phyloP scores from a whole-genome alignment of 2,797 vertebrate genomes.

The Thamnophis elegans region DNA sequence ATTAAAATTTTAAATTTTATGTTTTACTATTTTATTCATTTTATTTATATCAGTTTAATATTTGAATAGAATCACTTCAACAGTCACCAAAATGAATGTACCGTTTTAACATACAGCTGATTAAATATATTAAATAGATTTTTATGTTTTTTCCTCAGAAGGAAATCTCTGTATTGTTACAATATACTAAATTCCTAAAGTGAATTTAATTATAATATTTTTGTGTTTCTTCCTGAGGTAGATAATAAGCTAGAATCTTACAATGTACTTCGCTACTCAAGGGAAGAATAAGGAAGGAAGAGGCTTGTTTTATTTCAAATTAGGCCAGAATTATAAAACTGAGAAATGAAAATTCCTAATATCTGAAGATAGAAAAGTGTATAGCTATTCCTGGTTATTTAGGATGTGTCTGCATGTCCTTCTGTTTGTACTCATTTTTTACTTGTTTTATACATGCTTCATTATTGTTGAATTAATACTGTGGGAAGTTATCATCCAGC shows the following conservation, averaged over 20 bases:
- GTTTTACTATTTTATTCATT: background rate
- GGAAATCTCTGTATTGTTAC: background rate
- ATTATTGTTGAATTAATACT: background rate
- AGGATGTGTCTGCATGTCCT: background rate
- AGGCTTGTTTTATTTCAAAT: background rate
- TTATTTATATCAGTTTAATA: background rate
- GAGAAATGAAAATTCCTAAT: background rate
- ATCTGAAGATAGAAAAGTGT: background rate
- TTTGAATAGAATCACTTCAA: background rate
- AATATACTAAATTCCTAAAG: background rate
- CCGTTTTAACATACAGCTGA: background rate
- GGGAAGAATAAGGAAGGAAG: background rate
- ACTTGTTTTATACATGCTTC: background rate
- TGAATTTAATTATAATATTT: background rate
- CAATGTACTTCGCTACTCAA: background rate
- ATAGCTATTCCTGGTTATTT: background rate
- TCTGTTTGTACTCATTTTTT: background rate
- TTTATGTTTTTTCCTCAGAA: background rate
- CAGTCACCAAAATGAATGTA: background rate
- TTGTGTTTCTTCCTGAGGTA: background rate
- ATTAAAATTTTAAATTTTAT: background rate
- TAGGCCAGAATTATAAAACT: background rate
- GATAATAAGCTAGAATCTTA: background rate
- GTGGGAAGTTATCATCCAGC: too few species aligned
- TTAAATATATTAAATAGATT: background rate